These are phyloP conservation scores for Engystomops pustulosus DNA, from an alignment of 2,113 vertebrate genomes.

Conservation along the genomic window DNA sequence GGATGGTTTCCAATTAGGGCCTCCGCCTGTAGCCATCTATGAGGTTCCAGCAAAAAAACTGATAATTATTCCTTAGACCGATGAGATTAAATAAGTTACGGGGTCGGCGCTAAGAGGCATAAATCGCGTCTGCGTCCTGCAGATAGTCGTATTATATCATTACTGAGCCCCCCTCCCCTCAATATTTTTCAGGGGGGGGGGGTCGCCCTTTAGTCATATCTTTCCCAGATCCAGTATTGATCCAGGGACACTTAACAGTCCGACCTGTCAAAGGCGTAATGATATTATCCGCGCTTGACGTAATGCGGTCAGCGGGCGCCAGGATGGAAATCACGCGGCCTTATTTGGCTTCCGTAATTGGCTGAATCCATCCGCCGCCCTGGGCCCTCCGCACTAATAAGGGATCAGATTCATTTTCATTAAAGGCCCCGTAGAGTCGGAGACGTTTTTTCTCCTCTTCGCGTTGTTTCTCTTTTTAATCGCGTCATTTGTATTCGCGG, in stretches of 20 bases:
- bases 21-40: conserved; percentile 5
- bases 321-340: conserved; percentile 68
- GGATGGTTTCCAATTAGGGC: conserved; percentile 39
- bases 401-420: conserved; percentile 80
- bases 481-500: conserved; percentile 63
- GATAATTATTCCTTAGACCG: conserved; percentile 23
- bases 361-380: conserved; percentile 70
- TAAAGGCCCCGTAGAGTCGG: conserved; percentile 72
- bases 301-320: conserved; percentile 67
- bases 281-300: conserved; percentile 64
- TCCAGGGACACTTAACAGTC: conserved; percentile 64
- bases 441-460: conserved; percentile 74
- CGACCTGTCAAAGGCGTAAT: conserved; percentile 67
- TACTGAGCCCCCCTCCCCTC: background rate
- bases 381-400: conserved; percentile 73
- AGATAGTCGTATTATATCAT: conserved; percentile 2
- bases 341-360: conserved; percentile 76
- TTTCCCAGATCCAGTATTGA: conserved; percentile 62
- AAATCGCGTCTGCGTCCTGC: background rate
- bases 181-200: background rate
- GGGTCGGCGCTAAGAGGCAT: background rate
- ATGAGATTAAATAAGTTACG: conserved; percentile 38
- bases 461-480: conserved; percentile 71
- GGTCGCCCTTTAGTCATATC: background rate
- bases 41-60: background rate